phyloP scores from a whole-genome alignment of 2,888 invertebrate genomes.

The Hermodice carunculata region DNA sequence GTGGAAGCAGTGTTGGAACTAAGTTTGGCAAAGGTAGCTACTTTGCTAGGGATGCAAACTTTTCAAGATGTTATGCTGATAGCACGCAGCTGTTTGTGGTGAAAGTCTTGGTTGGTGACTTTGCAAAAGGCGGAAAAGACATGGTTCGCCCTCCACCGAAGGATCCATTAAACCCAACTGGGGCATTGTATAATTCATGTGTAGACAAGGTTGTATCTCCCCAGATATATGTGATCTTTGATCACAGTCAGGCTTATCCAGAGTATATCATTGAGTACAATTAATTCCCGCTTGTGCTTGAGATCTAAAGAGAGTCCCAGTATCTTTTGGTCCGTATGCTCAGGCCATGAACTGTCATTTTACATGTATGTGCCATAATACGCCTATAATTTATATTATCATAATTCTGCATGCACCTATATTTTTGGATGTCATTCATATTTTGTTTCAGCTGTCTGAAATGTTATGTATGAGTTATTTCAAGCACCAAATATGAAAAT shows the following conservation, averaged over 20 bases:
- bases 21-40: conserved; percentile 56
- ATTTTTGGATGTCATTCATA: too few species aligned
- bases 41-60: conserved; percentile 49
- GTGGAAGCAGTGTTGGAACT: conserved; percentile 47
- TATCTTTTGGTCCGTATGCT: too few species aligned
- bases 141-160: conserved; percentile 45
- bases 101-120: conserved; percentile 51
- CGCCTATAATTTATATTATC: too few species aligned
- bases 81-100: conserved; percentile 44
- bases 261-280: conserved; percentile 48
- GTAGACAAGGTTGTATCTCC: conserved; percentile 46
- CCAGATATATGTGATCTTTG: conserved; percentile 49
- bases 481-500: too few species aligned
- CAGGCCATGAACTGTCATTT: too few species aligned
- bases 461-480: too few species aligned
- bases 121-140: conserved; percentile 36
- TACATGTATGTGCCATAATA: too few species aligned
- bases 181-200: conserved; percentile 56
- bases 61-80: conserved; percentile 32
- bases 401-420: too few species aligned
- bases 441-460: too few species aligned
- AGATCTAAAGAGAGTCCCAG: too few species aligned
- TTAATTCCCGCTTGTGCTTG: too few species aligned
- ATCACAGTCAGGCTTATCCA: conserved; percentile 52
- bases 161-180: conserved; percentile 52